A percentile compares a stretch with the other conserved stretches of the same genome.
These are phyloP conservation scores for Cephus rjabovi DNA, from an alignment of 2,888 invertebrate species.

Conservation along the genomic window DNA sequence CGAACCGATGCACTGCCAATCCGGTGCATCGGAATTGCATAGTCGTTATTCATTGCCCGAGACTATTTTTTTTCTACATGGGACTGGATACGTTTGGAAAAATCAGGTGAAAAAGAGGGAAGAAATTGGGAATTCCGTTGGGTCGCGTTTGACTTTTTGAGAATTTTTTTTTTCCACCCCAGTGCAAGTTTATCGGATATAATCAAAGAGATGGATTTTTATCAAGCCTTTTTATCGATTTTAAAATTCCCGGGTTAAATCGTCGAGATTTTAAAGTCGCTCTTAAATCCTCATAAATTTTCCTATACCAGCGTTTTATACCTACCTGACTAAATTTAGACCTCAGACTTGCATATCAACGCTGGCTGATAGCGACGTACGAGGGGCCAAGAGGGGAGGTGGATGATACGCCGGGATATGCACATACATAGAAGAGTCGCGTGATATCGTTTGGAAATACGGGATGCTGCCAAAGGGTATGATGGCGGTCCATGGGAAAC, in stretches of 20 bases:
- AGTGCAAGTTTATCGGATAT: neutral
- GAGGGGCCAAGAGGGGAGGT: neutral
- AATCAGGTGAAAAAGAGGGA: neutral
- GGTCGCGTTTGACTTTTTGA: neutral
- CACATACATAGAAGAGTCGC: neutral
- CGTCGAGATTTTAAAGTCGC: neutral
- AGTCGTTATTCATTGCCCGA: neutral
- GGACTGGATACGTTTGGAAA: neutral
- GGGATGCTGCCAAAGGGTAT: neutral
- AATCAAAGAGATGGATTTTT: neutral
- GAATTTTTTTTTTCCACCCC: neutral
- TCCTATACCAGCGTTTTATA: neutral
- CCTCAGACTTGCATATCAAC: neutral
- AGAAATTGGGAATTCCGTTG: neutral
- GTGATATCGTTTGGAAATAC: neutral
- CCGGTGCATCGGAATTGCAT: neutral
- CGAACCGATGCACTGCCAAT: neutral
- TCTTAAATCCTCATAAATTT: neutral
- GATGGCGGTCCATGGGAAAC: neutral
- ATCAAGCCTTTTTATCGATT: neutral
- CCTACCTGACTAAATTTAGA: neutral
- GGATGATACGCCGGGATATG: neutral
- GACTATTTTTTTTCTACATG: neutral
- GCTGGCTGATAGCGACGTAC: neutral
- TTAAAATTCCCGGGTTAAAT: neutral